Evolutionary conservation across 2,797 vertebrate genomes (phyloP).

Genomic region (Enteromius argenteus): DNA sequence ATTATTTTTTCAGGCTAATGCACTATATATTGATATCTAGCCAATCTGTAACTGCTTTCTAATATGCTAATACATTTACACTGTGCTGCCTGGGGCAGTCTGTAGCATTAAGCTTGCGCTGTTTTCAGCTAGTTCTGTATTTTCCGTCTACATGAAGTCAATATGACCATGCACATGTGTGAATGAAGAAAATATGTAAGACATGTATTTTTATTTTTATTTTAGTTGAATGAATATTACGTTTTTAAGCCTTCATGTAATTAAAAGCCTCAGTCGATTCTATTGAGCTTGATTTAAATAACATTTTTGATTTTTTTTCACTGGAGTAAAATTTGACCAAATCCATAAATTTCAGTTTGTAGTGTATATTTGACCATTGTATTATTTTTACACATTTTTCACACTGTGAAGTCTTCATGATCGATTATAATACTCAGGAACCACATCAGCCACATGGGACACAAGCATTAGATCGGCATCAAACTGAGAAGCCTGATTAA

Average conservation of each 20-base stretch:
- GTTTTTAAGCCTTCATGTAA: no score
- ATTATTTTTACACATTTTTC: background rate
- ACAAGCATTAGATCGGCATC: conserved; percentile 4
- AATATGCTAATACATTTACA: background rate
- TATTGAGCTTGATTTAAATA: background rate
- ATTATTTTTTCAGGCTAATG: background rate
- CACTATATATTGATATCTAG: background rate
- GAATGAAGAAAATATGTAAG: background rate
- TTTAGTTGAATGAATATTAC: background rate
- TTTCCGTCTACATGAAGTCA: background rate
- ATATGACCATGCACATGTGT: background rate
- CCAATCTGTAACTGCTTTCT: background rate
- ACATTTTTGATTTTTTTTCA: conserved; percentile 6
- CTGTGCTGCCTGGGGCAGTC: background rate
- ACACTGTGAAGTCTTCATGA: conserved; percentile 1
- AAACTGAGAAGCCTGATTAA: conserved; percentile 29
- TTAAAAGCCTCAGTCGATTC: background rate
- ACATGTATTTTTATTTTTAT: background rate
- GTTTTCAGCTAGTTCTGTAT: background rate
- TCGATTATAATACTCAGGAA: conserved; percentile 24
- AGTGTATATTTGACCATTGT: conserved; percentile 10
- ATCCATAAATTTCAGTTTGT: background rate
- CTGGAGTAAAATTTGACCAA: background rate
- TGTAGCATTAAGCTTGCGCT: background rate
- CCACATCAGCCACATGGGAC: conserved; percentile 11